Conservation (phyloP, 2,888 invertebrate genomes). For the Pristionchus entomophagus region DNA sequence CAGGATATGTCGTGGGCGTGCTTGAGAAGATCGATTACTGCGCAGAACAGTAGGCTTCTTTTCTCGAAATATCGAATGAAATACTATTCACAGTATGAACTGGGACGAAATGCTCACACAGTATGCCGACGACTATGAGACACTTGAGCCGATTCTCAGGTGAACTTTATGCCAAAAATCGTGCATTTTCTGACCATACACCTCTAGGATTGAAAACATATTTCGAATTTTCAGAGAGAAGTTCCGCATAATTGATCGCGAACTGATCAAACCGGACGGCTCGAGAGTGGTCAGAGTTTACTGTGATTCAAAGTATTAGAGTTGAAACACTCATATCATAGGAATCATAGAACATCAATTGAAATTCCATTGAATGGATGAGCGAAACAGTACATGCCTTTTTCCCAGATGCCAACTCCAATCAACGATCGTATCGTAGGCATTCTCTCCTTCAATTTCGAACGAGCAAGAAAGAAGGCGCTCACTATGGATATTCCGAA, state of each 20-base stretch:
- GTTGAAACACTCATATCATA: no score
- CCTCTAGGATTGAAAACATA: neutral
- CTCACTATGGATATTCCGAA: neutral
- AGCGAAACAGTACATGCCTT: no score
- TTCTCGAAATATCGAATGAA: neutral
- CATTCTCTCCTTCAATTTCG: neutral
- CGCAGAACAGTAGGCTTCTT: neutral
- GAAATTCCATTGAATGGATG: no score
- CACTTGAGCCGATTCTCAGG: constrained; percentile 3
- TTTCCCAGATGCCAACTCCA: neutral
- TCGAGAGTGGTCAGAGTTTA: neutral
- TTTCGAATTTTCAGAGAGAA: neutral
- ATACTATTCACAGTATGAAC: neutral
- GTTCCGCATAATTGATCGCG: constrained; percentile 17
- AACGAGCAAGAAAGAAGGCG: no score
- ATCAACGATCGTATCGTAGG: neutral
- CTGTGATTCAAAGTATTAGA: neutral
- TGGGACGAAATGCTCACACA: constrained; percentile 23
- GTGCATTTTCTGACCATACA: no score
- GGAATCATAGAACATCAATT: no score
- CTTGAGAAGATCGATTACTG: neutral
- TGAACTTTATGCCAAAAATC: no score
- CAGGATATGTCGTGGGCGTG: neutral
- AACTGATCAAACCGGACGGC: neutral
- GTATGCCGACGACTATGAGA: neutral